Evolutionary conservation across 2,888 invertebrate species (phyloP), one percentile per base, ranked within the genome.

Genomic region (Metellina segmentata): DNA sequence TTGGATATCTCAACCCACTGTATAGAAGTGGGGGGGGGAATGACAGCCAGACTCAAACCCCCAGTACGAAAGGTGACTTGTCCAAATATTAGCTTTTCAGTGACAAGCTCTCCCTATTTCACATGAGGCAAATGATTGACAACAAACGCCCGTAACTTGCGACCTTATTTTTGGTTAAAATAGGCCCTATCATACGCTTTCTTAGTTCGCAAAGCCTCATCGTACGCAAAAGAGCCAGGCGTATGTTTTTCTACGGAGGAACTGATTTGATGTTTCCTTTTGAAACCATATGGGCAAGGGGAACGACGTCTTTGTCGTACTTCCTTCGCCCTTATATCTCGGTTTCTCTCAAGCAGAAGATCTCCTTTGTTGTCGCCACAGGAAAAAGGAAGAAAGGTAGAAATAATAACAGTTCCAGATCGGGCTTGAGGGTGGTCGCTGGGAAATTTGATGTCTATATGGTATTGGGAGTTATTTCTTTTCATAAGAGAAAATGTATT

Each of bases 71-170:
- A 61, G 85, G 61, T 53, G 74, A 74, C 85, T 86, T 90, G 90
- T 86, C 90, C 81, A 90, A 90, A 90, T 90, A 90, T 90, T 90
- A 86, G 90, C 82, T 90, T 81, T 75, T 75, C 81, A 52, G 61
- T 71, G 78, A 85, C 83, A 81, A 81, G 75, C 16, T 20, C 49
- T 20, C 74, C 71, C 48, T 52, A 5, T 82, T 70, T 70, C 71
- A 52, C 53, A 34, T 13, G 51, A 52, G 34, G 52, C 70, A 34
- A 13, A 48, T 90, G 90, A 90, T 86, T 90, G 90, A 90, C 90
- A 90, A 34, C 16, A 61, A 51, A 7, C 85, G 34, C 48, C 48
- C 20, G 69, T 69, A 49, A 69, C 82, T 75, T 48, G 34, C 75
- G 75, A 53, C 83, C 85, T 72, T 81, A 69, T 88, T 81, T 81